Conservation (phyloP, 2,888 invertebrate genomes). For the Agonopterix arenella region DNA sequence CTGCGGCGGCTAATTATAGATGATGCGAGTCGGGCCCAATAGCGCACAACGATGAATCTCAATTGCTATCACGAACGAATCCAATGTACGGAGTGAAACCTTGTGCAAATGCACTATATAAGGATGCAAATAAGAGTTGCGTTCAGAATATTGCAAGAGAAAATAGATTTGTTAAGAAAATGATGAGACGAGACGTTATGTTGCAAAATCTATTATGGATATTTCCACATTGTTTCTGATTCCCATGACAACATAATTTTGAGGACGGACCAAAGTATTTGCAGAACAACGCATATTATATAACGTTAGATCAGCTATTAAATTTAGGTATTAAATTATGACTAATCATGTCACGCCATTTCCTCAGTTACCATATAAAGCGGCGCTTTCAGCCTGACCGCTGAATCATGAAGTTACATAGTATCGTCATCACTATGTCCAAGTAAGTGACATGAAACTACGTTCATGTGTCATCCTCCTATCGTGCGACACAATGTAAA, state of each 20-base stretch:
- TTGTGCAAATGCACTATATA: constrained; percentile 20
- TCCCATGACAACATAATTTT: no score
- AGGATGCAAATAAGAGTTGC: constrained; percentile 7
- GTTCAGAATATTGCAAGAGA: neutral
- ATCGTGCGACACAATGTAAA: no score
- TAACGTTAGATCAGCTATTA: no score
- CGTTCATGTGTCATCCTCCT: neutral
- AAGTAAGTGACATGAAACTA: neutral
- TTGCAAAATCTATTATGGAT: no score
- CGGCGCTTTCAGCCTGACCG: neutral
- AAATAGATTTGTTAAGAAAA: no score
- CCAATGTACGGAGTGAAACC: constrained; percentile 25
- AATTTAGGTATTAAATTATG: neutral
- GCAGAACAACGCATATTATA: no score
- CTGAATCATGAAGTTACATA: constrained; percentile 3
- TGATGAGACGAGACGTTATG: no score
- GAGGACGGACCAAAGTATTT: no score
- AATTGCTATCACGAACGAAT: constrained; percentile 44
- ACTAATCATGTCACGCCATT: neutral
- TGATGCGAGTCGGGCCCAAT: constrained; percentile 51
- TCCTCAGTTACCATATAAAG: constrained; percentile 1
- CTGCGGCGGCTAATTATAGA: constrained; percentile 71
- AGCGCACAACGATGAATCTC: constrained; percentile 51
- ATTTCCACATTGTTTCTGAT: no score
- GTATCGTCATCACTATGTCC: neutral